phyloP scores from a whole-genome alignment of 2,888 invertebrate species.

The Drosophila cracens region DNA sequence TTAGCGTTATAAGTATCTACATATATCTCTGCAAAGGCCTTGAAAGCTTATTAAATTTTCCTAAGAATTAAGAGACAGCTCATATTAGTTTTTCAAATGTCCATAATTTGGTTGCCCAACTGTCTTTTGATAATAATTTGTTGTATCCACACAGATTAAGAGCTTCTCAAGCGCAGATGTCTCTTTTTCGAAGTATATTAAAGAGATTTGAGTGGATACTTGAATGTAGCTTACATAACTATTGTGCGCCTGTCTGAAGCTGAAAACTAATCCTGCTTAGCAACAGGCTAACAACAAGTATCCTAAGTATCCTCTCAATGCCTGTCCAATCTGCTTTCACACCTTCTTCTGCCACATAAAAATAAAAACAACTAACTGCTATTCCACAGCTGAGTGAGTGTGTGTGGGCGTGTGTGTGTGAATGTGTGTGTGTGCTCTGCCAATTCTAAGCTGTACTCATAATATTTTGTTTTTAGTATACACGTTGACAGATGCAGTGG shows the following conservation, averaged over 20 bases:
- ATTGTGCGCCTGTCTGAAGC: background rate
- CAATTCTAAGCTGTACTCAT: slow-evolving; percentile 41
- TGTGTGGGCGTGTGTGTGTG: background rate
- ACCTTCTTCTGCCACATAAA: background rate
- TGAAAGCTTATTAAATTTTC: background rate
- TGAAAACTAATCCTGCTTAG: slow-evolving; percentile 23
- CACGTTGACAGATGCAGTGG: slow-evolving; percentile 18
- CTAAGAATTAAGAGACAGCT: background rate
- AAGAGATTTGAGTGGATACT: background rate
- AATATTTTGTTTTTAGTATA: slow-evolving; percentile 53
- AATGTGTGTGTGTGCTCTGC: background rate
- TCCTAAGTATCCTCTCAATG: slow-evolving; percentile 35
- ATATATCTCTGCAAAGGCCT: background rate
- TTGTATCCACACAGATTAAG: background rate
- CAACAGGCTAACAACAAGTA: slow-evolving; percentile 37
- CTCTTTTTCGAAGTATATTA: background rate
- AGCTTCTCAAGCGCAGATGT: background rate
- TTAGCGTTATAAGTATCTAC: background rate
- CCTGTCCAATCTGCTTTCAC: slow-evolving; percentile 19
- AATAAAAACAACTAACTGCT: slow-evolving; percentile 3
- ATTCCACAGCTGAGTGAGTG: background rate
- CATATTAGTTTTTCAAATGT: background rate
- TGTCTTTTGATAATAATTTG: background rate
- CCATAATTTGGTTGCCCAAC: background rate
- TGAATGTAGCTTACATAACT: background rate